Percentiles rank a stretch among this genome's conserved stretches.
phyloP scores from a whole-genome alignment of 2,888 invertebrate genomes.

The Liopterus haemorrhoidalis region DNA sequence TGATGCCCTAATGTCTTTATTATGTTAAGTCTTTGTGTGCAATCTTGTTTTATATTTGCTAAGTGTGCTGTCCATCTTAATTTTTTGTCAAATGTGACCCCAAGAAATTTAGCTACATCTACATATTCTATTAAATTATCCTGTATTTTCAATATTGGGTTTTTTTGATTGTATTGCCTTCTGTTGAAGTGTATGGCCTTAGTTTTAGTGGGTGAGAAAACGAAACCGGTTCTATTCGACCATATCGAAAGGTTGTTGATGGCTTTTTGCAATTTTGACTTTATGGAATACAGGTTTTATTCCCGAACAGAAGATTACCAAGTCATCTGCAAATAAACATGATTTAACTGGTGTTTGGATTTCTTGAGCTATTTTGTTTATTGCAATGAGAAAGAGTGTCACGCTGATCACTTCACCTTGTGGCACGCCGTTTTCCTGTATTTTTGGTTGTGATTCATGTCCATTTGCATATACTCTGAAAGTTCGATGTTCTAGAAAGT shows the following conservation, averaged over 20 bases:
- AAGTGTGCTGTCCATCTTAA: constrained; percentile 3
- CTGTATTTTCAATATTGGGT: too few relatives aligned
- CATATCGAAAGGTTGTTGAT: not conserved
- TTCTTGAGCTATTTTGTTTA: not conserved
- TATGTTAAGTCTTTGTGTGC: constrained; percentile 1
- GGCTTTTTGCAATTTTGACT: not conserved
- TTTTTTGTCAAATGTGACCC: not conserved
- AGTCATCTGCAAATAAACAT: constrained; percentile 1
- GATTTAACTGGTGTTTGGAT: not conserved
- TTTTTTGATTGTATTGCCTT: not conserved
- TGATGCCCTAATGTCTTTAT: constrained; percentile 3
- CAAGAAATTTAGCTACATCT: constrained; percentile 2
- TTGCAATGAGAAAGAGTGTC: constrained; percentile 4
- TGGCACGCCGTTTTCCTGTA: not conserved
- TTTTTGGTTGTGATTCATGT: not conserved
- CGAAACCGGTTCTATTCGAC: not conserved
- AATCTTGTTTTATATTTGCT: not conserved
- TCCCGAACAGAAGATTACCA: not conserved
- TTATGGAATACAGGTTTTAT: not conserved
- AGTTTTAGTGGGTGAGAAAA: not conserved
- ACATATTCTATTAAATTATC: not conserved
- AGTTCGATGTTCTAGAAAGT: not conserved
- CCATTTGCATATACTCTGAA: not conserved
- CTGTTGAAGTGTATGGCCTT: constrained; percentile 1
- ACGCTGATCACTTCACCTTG: constrained; percentile 7